These are phyloP conservation scores for Xiphorhynchus erythropygius DNA, from an alignment of 2,797 vertebrate genomes.

Conservation along the genomic window DNA sequence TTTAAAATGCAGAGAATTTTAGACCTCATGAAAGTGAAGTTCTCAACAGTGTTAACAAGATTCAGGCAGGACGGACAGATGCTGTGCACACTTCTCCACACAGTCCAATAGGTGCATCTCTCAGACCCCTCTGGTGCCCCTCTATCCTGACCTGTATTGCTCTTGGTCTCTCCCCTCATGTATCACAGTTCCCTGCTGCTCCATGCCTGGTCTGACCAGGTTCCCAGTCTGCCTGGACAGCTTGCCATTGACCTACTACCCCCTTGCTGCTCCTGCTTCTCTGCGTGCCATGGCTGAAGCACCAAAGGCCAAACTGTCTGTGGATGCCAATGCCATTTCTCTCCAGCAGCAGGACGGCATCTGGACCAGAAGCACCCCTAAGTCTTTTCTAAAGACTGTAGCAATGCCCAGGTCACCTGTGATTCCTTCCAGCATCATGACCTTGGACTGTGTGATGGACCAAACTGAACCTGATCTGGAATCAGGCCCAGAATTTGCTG, in stretches of 20 bases:
- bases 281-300: neutral
- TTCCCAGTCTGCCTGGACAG: neutral
- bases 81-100: neutral
- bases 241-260: neutral
- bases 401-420: neutral
- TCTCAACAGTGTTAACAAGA: constrained; percentile 15
- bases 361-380: neutral
- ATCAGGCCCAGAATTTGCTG: neutral
- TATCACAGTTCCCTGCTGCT: neutral
- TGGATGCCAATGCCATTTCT: neutral
- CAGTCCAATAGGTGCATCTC: neutral
- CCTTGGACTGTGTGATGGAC: neutral
- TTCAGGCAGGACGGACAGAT: neutral
- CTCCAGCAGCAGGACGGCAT: neutral
- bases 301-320: neutral
- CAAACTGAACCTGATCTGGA: neutral
- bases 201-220: neutral
- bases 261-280: neutral
- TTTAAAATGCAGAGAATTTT: constrained; percentile 47
- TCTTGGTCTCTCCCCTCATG: neutral
- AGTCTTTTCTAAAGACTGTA: neutral
- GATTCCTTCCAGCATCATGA: neutral
- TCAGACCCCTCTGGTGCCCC: neutral
- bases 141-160: neutral
- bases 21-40: constrained; percentile 35